Base-by-base conservation (phyloP, 1,140 invertebrate genomes). In the Drosophila pruinosa region DNA sequence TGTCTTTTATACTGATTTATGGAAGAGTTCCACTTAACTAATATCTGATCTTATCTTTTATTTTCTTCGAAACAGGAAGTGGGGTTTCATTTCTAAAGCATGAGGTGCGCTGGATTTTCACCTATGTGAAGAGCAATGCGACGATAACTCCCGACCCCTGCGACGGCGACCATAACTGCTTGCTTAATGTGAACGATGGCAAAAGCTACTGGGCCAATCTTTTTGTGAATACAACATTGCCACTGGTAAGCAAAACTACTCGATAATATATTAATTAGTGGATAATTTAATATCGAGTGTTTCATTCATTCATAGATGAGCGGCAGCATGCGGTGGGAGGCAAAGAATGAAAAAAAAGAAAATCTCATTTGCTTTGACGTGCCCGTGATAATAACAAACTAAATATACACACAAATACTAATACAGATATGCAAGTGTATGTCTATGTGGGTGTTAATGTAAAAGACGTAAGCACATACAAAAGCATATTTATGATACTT, bases 281-380 rank as follows among this genome's bases (percentile, higher is more conserved):
- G 14, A 38, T 45, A 4, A 21, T n/a, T 19, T 43, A 10, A 21
- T 21, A n/a, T 22, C 8, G 19, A 21, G 17, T 24, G 19, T 17
- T 3, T 36, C 31, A 34, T 34, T 26, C 10, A 26, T n/a, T 12
- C 12, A 4, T 31, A 90, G 89, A 76, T 86, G 68, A 57, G 59
- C n/a, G 89, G 89, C 39, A 80, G 70, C n/a, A 90, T 90, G 89
- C 21, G 78, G 28, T 90, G 89, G 89, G 78, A 89, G 58, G 79
- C 89, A 19, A 82, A 75, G 47, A 70, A 88, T 63, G 73, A 64
- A 22, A 69, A 58, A n/a, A 64, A 83, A 21, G 34, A 59, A 47
- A 83, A 83, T 75, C 78, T 90, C 56, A 89, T 90, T 36, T 90
- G 89, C 24, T 90, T 90, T 59, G 76, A 88, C 68, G 82, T 90